phyloP scores from a whole-genome alignment of 2,797 vertebrate genomes.

The Kryptolebias ocellatus region DNA sequence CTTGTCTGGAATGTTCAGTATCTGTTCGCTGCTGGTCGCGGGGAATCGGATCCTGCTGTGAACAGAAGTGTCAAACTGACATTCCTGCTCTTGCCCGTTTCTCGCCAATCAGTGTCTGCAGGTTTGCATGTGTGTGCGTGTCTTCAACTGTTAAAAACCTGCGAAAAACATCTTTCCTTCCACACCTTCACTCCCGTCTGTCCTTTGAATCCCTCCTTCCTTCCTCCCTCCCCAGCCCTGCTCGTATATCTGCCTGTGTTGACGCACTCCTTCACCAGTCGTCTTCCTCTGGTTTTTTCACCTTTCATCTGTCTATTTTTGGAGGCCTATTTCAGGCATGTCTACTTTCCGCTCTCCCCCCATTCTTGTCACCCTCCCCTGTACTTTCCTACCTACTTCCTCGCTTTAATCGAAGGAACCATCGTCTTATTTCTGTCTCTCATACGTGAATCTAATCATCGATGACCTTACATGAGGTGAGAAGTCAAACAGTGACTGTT shows the following conservation, averaged over 20 bases:
- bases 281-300: slow-evolving; percentile 48
- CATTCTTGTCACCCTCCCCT: slow-evolving; percentile 29
- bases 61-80: slow-evolving; percentile 24
- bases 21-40: slow-evolving; percentile 17
- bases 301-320: slow-evolving; percentile 60
- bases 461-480: slow-evolving; percentile 15
- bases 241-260: slow-evolving; percentile 47
- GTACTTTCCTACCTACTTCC: slow-evolving; percentile 37
- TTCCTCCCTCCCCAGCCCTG: slow-evolving; percentile 31
- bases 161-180: slow-evolving; percentile 41
- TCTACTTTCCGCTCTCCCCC: slow-evolving; percentile 36
- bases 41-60: slow-evolving; percentile 29
- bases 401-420: slow-evolving; percentile 41
- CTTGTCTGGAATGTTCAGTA: slow-evolving; percentile 35
- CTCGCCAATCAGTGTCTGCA: slow-evolving; percentile 30
- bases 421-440: slow-evolving; percentile 24
- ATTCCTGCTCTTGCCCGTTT: slow-evolving; percentile 35
- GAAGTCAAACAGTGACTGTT: slow-evolving; percentile 24
- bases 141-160: slow-evolving; percentile 40
- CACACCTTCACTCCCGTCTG: slow-evolving; percentile 33
- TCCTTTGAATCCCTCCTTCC: slow-evolving; percentile 28
- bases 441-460: slow-evolving; percentile 4
- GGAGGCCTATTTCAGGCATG: slow-evolving; percentile 60
- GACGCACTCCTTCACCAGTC: slow-evolving; percentile 47
- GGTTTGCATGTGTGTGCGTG: slow-evolving; percentile 29